A percentile compares a stretch with the other conserved stretches of the same genome.
Evolutionary conservation across 2,113 vertebrate genomes (phyloP).

Genomic region (Zonotrichia leucophrys): DNA sequence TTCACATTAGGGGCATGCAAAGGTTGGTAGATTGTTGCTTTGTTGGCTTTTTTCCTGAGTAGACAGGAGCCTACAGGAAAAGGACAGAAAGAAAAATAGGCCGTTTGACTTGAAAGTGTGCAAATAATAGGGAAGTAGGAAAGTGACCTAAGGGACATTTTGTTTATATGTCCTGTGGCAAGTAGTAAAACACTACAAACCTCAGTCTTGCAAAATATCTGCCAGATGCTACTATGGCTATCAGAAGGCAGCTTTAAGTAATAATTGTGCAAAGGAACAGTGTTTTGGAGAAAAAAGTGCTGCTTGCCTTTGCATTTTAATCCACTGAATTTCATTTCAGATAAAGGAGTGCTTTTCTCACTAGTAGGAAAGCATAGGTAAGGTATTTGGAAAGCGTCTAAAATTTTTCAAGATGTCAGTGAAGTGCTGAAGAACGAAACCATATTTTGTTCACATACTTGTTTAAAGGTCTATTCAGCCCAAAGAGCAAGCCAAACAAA

Average conservation of each 20-base stretch:
- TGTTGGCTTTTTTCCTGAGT: background rate
- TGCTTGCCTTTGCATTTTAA: background rate
- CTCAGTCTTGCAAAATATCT: background rate
- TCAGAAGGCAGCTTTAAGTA: background rate
- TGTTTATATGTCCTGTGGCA: background rate
- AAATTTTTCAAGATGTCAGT: background rate
- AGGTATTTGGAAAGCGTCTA: background rate
- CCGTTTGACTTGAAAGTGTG: background rate
- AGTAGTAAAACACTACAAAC: background rate
- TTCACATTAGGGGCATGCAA: background rate
- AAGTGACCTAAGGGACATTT: constrained; percentile 1
- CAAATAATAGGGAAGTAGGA: background rate
- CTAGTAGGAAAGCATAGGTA: background rate
- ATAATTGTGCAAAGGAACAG: background rate
- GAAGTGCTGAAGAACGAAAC: background rate
- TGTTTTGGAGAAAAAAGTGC: background rate
- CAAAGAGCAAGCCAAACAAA: background rate
- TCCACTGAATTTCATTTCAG: background rate
- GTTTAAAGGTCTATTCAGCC: background rate
- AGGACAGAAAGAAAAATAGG: background rate
- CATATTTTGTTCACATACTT: background rate
- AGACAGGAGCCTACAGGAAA: constrained; percentile 7
- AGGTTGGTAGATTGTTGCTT: background rate
- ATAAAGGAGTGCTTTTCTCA: background rate
- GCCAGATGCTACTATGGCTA: background rate